These are phyloP conservation scores for Deroplatys truncata DNA, from an alignment of 2,888 invertebrate species.

Conservation along the genomic window DNA sequence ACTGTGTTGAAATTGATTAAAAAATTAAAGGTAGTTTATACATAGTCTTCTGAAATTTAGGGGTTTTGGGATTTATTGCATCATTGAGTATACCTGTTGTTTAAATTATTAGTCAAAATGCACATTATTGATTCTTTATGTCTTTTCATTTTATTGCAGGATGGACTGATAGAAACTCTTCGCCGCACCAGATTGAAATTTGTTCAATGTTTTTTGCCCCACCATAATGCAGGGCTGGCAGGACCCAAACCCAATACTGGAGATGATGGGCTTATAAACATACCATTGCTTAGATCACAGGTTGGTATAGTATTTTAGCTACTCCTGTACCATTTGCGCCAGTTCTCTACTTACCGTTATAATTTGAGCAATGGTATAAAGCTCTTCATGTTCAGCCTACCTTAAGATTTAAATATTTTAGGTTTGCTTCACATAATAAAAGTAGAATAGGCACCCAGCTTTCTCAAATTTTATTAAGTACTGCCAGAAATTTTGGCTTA, in stretches of 20 bases:
- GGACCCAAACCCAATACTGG: constrained; percentile 41
- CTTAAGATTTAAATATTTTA: too few relatives aligned
- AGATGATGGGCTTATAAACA: constrained; percentile 55
- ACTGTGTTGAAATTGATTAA: too few relatives aligned
- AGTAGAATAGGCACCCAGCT: not conserved
- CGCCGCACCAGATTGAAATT: constrained; percentile 84
- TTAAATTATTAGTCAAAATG: not conserved
- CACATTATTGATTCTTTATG: not conserved
- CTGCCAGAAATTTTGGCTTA: too few relatives aligned
- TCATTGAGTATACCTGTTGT: not conserved
- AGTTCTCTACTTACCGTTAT: not conserved
- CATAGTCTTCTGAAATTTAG: not conserved
- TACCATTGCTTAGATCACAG: constrained; percentile 83
- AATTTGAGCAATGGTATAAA: not conserved
- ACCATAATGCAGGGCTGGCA: constrained; percentile 66
- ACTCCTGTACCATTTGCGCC: not conserved
- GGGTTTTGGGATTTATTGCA: too few relatives aligned
- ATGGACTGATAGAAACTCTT: constrained; percentile 86
- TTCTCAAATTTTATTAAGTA: too few relatives aligned
- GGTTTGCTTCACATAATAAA: too few relatives aligned
- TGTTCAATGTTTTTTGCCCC: constrained; percentile 79
- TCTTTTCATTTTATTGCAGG: constrained; percentile 50
- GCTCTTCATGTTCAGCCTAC: too few relatives aligned
- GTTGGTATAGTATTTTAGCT: constrained; percentile 45
- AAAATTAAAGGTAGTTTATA: too few relatives aligned